Percentiles rank a stretch among this genome's conserved stretches.
phyloP scores from a whole-genome alignment of 2,888 invertebrate species.

The Elysia crispata region DNA sequence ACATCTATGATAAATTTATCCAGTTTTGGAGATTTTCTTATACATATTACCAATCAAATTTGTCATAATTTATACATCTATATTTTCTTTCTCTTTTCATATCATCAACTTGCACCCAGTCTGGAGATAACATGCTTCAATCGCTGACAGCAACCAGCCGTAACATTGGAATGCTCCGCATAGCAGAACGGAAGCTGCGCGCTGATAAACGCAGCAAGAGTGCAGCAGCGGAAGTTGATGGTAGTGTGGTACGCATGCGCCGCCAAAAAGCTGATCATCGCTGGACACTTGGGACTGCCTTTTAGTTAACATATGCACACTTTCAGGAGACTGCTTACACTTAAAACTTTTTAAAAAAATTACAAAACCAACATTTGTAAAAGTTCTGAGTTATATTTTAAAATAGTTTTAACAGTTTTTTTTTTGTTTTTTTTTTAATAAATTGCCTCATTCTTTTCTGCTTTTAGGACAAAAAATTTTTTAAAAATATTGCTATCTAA shows the following conservation, averaged over 20 bases:
- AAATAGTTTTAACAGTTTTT: no score
- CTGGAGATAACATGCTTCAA: slow-evolving; percentile 72
- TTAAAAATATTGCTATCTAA: no score
- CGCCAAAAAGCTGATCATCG: slow-evolving; percentile 73
- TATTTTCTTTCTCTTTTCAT: background rate
- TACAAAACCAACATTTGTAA: no score
- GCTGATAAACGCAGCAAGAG: slow-evolving; percentile 74
- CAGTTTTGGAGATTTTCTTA: no score
- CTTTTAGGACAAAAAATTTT: no score
- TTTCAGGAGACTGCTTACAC: background rate
- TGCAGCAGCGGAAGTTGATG: slow-evolving; percentile 69
- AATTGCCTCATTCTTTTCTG: no score
- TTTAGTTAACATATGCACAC: slow-evolving; percentile 53
- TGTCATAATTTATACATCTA: no score
- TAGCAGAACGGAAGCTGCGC: slow-evolving; percentile 68
- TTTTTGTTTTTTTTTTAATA: no score
- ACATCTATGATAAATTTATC: no score
- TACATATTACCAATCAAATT: no score
- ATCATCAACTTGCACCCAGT: slow-evolving; percentile 59
- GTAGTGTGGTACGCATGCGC: slow-evolving; percentile 72
- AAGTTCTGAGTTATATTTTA: no score
- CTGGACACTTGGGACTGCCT: slow-evolving; percentile 73
- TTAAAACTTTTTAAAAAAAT: no score
- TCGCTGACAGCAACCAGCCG: slow-evolving; percentile 74
- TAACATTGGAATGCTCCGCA: slow-evolving; percentile 73